Conservation (phyloP, 1,140 invertebrate genomes). For the Steinernema khuongi region DNA sequence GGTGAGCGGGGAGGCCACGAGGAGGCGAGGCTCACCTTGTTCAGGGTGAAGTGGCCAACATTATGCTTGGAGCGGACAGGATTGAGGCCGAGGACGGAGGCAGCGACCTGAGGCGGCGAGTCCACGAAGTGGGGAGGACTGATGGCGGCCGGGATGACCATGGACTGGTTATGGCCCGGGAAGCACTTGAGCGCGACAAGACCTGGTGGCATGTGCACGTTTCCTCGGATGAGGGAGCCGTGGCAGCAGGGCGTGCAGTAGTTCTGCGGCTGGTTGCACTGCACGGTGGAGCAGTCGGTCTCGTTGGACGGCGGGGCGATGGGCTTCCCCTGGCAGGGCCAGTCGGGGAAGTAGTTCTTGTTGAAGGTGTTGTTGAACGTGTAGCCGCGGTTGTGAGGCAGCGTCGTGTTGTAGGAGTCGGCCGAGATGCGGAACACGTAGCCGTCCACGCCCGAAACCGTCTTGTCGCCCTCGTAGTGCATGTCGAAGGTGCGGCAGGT, state of each 20-base stretch:
- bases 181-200: slow-evolving; percentile 20
- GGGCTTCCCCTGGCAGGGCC: slow-evolving; percentile 25
- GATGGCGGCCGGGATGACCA: slow-evolving; percentile 17
- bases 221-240: background rate
- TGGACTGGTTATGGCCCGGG: slow-evolving; percentile 3
- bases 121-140: slow-evolving; percentile 27
- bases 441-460: slow-evolving; percentile 16
- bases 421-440: slow-evolving; percentile 26
- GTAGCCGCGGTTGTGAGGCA: slow-evolving; percentile 23
- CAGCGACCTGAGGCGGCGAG: slow-evolving; percentile 13
- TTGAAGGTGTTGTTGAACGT: slow-evolving; percentile 20
- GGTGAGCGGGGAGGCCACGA: background rate
- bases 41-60: background rate
- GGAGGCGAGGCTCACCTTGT: background rate
- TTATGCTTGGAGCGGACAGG: background rate
- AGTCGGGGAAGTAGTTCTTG: slow-evolving; percentile 28
- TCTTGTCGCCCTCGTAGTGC: slow-evolving; percentile 18
- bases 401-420: slow-evolving; percentile 26
- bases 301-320: background rate
- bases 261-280: background rate
- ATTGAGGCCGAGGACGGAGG: slow-evolving; percentile 19
- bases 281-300: background rate
- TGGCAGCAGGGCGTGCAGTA: background rate
- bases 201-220: slow-evolving; percentile 21
- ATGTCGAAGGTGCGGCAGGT: slow-evolving; percentile 23